phyloP scores from a whole-genome alignment of 1,140 invertebrate genomes.

The Drosophila lacertosa region DNA sequence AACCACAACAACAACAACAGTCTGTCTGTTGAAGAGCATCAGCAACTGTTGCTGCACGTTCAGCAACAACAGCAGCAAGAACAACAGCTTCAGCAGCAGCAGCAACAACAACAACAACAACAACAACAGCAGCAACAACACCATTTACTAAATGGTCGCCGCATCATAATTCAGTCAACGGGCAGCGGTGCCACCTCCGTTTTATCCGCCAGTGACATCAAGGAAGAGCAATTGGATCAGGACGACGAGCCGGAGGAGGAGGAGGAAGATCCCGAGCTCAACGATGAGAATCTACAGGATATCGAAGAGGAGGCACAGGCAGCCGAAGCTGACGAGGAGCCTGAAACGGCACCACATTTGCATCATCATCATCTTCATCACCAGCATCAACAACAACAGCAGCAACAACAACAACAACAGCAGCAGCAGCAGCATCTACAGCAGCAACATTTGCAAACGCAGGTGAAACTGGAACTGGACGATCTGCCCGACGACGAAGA shows the following conservation, averaged over 20 bases:
- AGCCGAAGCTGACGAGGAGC: conserved; percentile 77
- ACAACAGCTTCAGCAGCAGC: conserved; percentile 36
- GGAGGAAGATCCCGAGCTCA: conserved; percentile 76
- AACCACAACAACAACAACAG: conserved; percentile 34
- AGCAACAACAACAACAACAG: conserved; percentile 14
- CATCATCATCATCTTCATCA: conserved; percentile 27
- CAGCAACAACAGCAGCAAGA: conserved; percentile 20
- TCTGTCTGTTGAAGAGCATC: conserved; percentile 23
- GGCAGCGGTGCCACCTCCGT: conserved; percentile 32
- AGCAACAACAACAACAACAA: no score
- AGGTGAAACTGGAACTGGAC: conserved; percentile 71
- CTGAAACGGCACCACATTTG: conserved; percentile 51
- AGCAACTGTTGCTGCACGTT: conserved; percentile 26
- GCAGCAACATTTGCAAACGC: conserved; percentile 38
- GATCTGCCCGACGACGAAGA: conserved; percentile 54
- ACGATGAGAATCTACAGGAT: conserved; percentile 80
- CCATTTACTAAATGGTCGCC: conserved; percentile 71
- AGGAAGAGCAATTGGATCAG: conserved; percentile 52
- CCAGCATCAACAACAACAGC: conserved; percentile 3
- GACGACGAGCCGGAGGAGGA: conserved; percentile 67
- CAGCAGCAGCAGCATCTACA: conserved; percentile 27
- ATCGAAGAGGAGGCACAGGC: conserved; percentile 81
- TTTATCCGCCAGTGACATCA: conserved; percentile 55
- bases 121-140: conserved; percentile 61
- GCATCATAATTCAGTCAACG: conserved; percentile 77